Evolutionary conservation across 2,113 vertebrate genomes (phyloP).

Genomic region (Neofelis nebulosa): DNA sequence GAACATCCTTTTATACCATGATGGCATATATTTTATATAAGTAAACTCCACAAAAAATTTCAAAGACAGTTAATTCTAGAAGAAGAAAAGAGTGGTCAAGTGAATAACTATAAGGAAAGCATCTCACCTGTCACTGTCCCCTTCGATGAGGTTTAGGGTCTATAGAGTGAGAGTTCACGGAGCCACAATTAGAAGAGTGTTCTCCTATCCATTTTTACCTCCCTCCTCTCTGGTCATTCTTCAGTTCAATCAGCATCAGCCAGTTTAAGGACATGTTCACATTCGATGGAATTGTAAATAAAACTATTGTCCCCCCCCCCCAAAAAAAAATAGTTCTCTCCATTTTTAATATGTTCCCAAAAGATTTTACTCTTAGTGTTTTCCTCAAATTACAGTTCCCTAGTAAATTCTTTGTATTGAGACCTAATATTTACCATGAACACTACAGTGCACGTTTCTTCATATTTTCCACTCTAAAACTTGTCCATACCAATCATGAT

Average conservation of each 20-base stretch:
- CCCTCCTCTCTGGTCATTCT: neutral
- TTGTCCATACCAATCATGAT: neutral
- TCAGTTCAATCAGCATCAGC: neutral
- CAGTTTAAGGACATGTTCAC: neutral
- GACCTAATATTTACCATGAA: neutral
- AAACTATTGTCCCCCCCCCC: neutral
- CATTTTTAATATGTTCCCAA: neutral
- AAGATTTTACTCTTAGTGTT: neutral
- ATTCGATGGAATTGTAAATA: neutral
- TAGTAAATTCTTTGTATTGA: neutral
- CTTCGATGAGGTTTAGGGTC: neutral
- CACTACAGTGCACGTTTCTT: neutral
- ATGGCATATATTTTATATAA: neutral
- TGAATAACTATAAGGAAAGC: neutral
- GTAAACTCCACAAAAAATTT: neutral
- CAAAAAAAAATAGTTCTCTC: neutral
- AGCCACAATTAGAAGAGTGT: neutral
- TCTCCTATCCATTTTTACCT: fast-evolving
- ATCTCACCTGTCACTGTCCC: neutral
- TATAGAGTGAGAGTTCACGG: neutral
- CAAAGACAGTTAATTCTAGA: neutral
- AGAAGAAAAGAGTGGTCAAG: neutral
- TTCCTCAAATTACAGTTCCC: neutral
- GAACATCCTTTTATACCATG: neutral
- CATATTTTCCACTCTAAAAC: slow-evolving; percentile 7